Evolutionary conservation across 2,797 vertebrate genomes (phyloP).

Genomic region (Numenius phaeopus): DNA sequence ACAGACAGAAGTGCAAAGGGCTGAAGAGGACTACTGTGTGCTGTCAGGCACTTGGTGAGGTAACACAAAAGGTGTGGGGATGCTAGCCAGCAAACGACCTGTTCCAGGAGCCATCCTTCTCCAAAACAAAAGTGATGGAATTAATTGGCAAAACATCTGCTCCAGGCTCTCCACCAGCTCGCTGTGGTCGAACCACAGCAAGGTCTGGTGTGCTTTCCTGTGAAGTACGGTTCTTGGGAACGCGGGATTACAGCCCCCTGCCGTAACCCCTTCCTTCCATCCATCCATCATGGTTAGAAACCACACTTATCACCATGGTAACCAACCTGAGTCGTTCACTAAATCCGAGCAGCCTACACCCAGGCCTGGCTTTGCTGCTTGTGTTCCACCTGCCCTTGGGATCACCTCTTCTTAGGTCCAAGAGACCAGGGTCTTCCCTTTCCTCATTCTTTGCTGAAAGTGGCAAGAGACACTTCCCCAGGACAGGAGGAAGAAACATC

Average conservation of each 20-base stretch:
- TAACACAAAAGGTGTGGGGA: neutral
- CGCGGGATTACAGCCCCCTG: neutral
- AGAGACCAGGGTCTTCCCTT: neutral
- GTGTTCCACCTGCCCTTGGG: neutral
- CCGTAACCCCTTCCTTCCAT: too few relatives aligned
- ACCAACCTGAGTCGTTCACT: neutral
- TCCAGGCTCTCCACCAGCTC: accelerated
- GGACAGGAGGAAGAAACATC: neutral
- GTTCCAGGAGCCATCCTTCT: neutral
- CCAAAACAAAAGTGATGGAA: neutral
- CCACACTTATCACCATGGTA: accelerated
- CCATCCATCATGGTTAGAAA: accelerated
- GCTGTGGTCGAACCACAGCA: accelerated
- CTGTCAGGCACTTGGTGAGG: neutral
- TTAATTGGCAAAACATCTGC: neutral
- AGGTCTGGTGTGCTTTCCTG: neutral
- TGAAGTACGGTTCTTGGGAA: neutral
- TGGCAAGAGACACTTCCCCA: accelerated
- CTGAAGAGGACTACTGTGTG: neutral
- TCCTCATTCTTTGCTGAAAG: neutral
- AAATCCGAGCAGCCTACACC: accelerated
- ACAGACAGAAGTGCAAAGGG: neutral
- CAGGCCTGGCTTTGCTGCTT: neutral
- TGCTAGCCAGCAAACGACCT: neutral
- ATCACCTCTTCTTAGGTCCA: neutral